Percentiles rank a stretch among this genome's conserved stretches.
These are phyloP conservation scores for Drosophila monieri DNA, from an alignment of 2,888 invertebrate species.

Conservation along the genomic window DNA sequence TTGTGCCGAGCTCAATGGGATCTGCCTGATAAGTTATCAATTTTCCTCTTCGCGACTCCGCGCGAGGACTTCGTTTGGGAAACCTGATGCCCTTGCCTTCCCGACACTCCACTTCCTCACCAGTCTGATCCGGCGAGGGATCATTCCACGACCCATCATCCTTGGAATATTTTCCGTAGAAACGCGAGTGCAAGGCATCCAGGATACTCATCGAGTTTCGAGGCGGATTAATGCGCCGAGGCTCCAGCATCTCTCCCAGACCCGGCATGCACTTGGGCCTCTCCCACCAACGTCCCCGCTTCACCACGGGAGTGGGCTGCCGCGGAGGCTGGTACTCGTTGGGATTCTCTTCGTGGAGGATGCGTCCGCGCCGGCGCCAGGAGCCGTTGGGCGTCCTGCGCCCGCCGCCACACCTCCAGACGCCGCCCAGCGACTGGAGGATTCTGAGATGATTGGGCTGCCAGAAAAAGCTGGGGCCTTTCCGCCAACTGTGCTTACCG, in stretches of 20 bases:
- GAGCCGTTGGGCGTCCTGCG: neutral
- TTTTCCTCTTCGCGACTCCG: neutral
- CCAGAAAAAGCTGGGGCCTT: neutral
- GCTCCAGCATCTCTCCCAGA: neutral
- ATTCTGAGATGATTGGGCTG: neutral
- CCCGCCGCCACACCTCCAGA: neutral
- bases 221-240: neutral
- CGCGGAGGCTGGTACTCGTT: neutral
- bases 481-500: neutral
- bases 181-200: neutral
- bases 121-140: neutral
- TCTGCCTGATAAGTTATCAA: neutral
- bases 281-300: neutral
- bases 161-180: neutral
- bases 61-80: neutral
- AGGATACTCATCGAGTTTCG: neutral
- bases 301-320: neutral
- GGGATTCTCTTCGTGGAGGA: neutral
- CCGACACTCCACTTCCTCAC: neutral
- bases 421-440: neutral
- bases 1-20: neutral
- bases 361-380: neutral
- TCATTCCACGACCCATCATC: neutral
- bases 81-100: neutral
- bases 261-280: slow-evolving; percentile 1